These are phyloP conservation scores for Cylindroiulus punctatus DNA, from an alignment of 2,888 invertebrate species.

Conservation along the genomic window DNA sequence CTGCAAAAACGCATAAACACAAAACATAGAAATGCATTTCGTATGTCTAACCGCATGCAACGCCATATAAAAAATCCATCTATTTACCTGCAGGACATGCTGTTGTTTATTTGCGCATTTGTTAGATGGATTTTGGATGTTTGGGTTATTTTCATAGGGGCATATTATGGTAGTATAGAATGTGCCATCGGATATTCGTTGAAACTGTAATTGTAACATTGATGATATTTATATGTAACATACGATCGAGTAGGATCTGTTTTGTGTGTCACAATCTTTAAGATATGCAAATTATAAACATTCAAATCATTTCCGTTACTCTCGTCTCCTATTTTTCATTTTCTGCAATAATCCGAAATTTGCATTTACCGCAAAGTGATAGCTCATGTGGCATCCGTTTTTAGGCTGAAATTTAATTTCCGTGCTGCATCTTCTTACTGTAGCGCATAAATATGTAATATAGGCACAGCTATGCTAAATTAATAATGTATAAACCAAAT, in stretches of 20 bases:
- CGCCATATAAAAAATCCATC: not conserved
- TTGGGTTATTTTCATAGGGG: too few species aligned
- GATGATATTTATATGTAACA: too few species aligned
- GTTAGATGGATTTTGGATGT: not conserved
- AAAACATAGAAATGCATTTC: not conserved
- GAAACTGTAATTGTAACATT: too few species aligned
- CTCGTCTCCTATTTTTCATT: too few species aligned
- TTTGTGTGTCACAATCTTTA: too few species aligned
- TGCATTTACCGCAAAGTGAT: not conserved
- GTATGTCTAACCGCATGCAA: not conserved
- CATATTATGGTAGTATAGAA: too few species aligned
- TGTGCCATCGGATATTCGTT: too few species aligned
- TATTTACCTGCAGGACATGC: not conserved
- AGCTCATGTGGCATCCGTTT: not conserved
- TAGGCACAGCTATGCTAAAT: not conserved
- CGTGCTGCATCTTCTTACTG: not conserved
- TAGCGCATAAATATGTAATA: not conserved
- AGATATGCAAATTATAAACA: too few species aligned
- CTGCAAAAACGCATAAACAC: too few species aligned
- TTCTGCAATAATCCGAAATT: not conserved
- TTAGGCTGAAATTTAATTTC: not conserved
- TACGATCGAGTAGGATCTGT: too few species aligned
- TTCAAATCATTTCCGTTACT: too few species aligned
- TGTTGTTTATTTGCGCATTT: not conserved
- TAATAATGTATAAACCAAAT: conserved; percentile 18